phyloP scores from a whole-genome alignment of 2,113 vertebrate genomes.

The Zosterops borbonicus region DNA sequence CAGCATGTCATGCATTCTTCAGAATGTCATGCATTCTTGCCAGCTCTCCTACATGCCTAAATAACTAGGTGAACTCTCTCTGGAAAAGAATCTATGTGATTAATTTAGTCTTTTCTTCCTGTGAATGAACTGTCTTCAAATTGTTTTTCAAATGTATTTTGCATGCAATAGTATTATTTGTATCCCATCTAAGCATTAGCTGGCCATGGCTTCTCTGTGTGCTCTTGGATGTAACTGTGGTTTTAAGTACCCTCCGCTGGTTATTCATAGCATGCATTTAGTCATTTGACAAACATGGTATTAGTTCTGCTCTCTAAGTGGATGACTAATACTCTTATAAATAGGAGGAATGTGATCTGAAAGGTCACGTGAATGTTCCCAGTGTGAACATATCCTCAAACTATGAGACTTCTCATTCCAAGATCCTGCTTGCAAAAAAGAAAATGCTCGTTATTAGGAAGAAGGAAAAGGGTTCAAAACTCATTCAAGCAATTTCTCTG shows the following conservation, averaged over 20 bases:
- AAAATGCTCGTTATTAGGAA: neutral
- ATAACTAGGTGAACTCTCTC: conserved; percentile 22
- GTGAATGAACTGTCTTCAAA: neutral
- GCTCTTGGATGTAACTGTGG: conserved; percentile 17
- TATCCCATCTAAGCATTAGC: neutral
- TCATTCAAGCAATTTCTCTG: neutral
- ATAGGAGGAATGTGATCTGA: conserved; percentile 63
- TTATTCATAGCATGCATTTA: conserved; percentile 55
- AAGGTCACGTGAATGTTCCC: conserved; percentile 56
- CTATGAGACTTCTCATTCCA: conserved; percentile 49
- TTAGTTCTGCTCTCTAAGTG: conserved; percentile 55
- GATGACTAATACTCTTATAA: conserved; percentile 64
- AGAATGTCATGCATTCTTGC: neutral
- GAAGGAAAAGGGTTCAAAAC: neutral
- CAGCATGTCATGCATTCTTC: neutral
- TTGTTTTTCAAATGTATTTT: neutral
- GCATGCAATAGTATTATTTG: neutral
- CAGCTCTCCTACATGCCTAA: neutral
- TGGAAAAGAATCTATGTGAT: neutral
- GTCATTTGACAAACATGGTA: conserved; percentile 61
- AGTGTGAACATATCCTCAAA: conserved; percentile 35
- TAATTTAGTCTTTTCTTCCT: neutral
- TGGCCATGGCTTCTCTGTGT: neutral
- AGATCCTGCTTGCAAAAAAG: neutral
- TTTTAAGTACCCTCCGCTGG: conserved; percentile 17